Conservation (phyloP, 2,888 invertebrate genomes). For the Pseudanteris insignis region DNA sequence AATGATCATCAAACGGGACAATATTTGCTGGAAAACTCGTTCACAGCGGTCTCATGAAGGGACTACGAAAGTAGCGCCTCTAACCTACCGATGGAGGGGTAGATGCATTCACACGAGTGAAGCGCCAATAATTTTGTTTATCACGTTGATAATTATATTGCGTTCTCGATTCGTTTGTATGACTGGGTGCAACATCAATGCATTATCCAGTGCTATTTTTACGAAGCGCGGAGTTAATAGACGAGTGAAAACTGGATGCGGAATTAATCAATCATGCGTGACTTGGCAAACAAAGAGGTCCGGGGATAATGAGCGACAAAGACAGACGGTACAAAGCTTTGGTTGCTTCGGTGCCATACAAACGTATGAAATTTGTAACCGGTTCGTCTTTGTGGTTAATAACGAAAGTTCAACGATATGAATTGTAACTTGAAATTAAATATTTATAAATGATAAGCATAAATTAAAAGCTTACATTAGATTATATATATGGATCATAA, state of each 20-base stretch:
- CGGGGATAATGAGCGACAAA: constrained; percentile 27
- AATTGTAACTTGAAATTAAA: too few relatives aligned
- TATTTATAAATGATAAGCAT: too few relatives aligned
- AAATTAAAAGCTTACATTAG: too few relatives aligned
- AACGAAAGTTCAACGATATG: too few relatives aligned
- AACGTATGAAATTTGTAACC: too few relatives aligned
- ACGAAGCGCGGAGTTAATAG: constrained; percentile 40
- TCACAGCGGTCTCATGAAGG: too few relatives aligned
- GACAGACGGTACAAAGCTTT: too few relatives aligned
- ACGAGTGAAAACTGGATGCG: constrained; percentile 43
- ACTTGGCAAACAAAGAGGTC: constrained; percentile 36
- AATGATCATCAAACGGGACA: neutral
- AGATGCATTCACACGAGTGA: constrained; percentile 21
- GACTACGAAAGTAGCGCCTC: constrained; percentile 3
- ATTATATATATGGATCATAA: too few relatives aligned
- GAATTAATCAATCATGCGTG: constrained; percentile 43
- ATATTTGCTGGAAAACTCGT: neutral
- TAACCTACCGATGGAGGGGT: neutral
- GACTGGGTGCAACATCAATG: constrained; percentile 30
- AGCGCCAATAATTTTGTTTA: constrained; percentile 36
- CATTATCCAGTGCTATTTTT: constrained; percentile 37
- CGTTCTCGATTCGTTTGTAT: constrained; percentile 32
- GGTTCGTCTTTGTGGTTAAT: too few relatives aligned
- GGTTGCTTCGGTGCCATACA: too few relatives aligned
- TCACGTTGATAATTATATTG: constrained; percentile 40